Conservation (phyloP, 2,797 vertebrate genomes). For the Urosaurus nigricauda region DNA sequence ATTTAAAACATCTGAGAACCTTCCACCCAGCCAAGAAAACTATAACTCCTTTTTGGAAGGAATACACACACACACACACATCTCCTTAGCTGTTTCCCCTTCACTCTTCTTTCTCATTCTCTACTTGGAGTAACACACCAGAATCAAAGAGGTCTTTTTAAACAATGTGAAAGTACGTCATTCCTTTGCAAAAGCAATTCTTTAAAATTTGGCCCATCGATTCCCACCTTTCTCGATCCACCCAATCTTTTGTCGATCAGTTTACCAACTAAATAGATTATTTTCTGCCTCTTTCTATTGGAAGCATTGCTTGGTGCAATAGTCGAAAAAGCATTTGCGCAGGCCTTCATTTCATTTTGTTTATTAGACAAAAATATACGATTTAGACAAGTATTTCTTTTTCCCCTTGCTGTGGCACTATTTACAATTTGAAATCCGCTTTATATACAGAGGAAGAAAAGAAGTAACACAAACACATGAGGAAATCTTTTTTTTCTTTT, state of each 20-base stretch:
- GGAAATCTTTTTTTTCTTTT: slow-evolving; percentile 63
- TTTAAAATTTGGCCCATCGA: neutral
- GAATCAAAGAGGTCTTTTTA: neutral
- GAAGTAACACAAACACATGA: slow-evolving; percentile 82
- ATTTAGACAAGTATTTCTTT: slow-evolving; percentile 93
- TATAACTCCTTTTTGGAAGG: neutral
- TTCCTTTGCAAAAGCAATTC: neutral
- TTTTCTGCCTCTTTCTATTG: neutral
- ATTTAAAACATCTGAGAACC: slow-evolving; percentile 8
- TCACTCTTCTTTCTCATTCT: neutral
- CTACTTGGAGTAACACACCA: neutral
- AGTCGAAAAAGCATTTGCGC: slow-evolving; percentile 64
- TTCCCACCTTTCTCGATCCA: neutral
- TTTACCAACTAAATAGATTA: neutral
- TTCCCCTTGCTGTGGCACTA: slow-evolving; percentile 88
- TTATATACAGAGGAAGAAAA: slow-evolving; percentile 92
- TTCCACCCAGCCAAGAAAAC: neutral
- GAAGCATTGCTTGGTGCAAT: slow-evolving; percentile 30
- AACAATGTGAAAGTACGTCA: neutral
- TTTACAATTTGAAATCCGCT: slow-evolving; percentile 97
- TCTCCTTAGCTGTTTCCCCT: neutral
- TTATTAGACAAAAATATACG: slow-evolving; percentile 99
- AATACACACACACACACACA: too few species aligned
- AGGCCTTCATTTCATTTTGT: slow-evolving; percentile 95
- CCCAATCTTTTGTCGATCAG: slow-evolving; percentile 9